phyloP scores from a whole-genome alignment of 2,113 vertebrate species.

The Condylura cristata region DNA sequence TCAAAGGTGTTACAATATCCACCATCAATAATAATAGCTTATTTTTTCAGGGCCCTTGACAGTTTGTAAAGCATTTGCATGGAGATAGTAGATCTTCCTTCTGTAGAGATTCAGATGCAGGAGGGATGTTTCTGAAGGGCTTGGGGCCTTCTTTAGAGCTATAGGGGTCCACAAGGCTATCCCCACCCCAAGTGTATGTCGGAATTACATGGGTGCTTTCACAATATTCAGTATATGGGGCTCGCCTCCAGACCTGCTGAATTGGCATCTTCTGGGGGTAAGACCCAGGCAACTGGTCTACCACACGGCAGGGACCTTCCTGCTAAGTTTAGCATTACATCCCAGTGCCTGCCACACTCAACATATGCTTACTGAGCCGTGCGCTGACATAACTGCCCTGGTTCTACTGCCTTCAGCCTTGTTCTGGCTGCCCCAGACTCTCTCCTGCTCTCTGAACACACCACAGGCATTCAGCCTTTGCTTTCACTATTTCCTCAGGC shows the following conservation, averaged over 20 bases:
- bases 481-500: background rate
- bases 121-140: background rate
- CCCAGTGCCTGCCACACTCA: background rate
- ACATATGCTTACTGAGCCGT: background rate
- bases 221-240: background rate
- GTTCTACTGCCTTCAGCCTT: background rate
- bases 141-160: background rate
- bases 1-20: background rate
- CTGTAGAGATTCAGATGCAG: background rate
- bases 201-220: background rate
- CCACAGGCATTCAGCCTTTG: fast-evolving
- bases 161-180: background rate
- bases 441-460: background rate
- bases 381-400: background rate
- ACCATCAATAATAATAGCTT: background rate
- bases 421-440: background rate
- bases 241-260: background rate
- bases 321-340: background rate
- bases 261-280: background rate
- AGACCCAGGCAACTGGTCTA: background rate
- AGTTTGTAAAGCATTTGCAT: background rate
- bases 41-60: background rate
- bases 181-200: background rate
- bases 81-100: background rate
- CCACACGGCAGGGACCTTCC: background rate